Evolutionary conservation across 1,140 invertebrate genomes (phyloP).

Genomic region (Kradibia gibbosae): DNA sequence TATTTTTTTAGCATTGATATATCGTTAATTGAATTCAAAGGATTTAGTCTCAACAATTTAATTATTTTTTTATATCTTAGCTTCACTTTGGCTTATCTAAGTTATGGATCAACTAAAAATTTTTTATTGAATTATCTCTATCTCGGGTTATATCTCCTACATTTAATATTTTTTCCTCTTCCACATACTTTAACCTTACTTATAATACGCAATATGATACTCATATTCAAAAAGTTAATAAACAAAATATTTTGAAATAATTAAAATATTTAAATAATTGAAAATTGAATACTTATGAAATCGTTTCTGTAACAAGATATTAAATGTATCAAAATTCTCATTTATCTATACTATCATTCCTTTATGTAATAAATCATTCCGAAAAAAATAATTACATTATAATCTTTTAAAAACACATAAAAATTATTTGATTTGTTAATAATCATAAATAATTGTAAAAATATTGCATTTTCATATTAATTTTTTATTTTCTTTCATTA

Average conservation of each 20-base stretch:
- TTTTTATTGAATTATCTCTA: neutral
- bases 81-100: constrained; percentile 28
- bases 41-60: constrained; percentile 33
- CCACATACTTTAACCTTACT: constrained; percentile 4
- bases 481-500: constrained; percentile 7
- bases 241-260: constrained; percentile 52
- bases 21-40: constrained; percentile 41
- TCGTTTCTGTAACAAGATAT: constrained; percentile 13
- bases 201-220: constrained; percentile 9
- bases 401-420: constrained; percentile 9
- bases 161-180: constrained; percentile 6
- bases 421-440: constrained; percentile 28
- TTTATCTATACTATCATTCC: constrained; percentile 25
- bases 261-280: constrained; percentile 58
- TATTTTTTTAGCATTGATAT: constrained; percentile 42
- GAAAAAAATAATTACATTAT: neutral
- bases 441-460: constrained; percentile 31
- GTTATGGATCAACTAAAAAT: constrained; percentile 28
- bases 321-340: constrained; percentile 47
- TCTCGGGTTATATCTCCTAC: constrained; percentile 36
- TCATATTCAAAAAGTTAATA: constrained; percentile 45
- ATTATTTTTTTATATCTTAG: constrained; percentile 40
- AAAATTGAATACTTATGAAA: constrained; percentile 53
- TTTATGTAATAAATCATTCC: neutral
- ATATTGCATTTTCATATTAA: constrained; percentile 4